These are phyloP conservation scores for Drosophila parabipectinata DNA, from an alignment of 1,140 invertebrate genomes.

Conservation along the genomic window DNA sequence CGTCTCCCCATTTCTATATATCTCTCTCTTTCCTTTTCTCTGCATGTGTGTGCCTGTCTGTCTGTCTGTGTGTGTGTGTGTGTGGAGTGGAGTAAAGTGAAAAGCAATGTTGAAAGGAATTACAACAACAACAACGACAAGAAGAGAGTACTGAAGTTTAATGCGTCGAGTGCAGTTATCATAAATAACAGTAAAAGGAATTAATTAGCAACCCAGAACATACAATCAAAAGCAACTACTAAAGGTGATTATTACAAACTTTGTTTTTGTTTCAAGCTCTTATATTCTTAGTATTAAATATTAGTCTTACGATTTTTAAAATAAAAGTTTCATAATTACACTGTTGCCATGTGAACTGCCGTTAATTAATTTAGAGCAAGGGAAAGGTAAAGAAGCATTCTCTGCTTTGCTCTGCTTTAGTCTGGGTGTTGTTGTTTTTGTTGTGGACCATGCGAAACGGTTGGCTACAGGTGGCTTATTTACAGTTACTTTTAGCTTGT, in stretches of 20 bases:
- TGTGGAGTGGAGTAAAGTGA: constrained; percentile 63
- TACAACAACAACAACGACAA: constrained; percentile 37
- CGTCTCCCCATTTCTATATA: constrained; percentile 46
- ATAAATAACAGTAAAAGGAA: constrained; percentile 53
- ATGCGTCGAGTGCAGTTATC: constrained; percentile 19
- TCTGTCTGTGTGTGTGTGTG: constrained; percentile 16
- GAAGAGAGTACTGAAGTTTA: constrained; percentile 14
- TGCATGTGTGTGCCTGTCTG: constrained; percentile 29
- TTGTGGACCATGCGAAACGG: constrained; percentile 39
- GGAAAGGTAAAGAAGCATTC: constrained; percentile 1
- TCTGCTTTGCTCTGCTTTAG: background rate
- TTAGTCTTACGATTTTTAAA: no score
- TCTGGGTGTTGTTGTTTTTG: constrained; percentile 25
- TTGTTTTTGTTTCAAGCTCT: no score
- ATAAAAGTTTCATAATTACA: background rate
- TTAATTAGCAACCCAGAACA: constrained; percentile 17
- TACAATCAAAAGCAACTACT: constrained; percentile 10
- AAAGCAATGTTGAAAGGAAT: constrained; percentile 75
- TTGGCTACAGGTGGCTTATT: constrained; percentile 57
- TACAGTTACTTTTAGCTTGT: constrained; percentile 44
- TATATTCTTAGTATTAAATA: no score
- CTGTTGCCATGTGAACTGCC: constrained; percentile 24
- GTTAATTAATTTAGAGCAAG: background rate
- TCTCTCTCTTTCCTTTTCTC: constrained; percentile 10
- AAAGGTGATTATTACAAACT: constrained; percentile 17